Percentiles rank a stretch among this genome's conserved stretches.
These are phyloP conservation scores for Mycogona germanica DNA, from an alignment of 2,888 invertebrate species.

Conservation along the genomic window DNA sequence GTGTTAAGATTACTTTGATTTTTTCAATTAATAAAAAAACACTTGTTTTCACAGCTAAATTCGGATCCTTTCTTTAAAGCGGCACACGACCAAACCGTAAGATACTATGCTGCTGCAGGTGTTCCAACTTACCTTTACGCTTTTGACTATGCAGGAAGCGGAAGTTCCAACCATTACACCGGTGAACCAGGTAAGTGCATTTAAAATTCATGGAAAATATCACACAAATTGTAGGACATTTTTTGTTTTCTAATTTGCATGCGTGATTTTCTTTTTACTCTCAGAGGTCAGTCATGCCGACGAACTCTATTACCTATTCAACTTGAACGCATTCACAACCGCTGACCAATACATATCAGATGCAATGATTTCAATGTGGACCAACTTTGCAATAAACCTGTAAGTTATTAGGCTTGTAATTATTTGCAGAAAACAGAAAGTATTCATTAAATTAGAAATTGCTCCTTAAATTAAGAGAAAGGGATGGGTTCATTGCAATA, in stretches of 20 bases:
- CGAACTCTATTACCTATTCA: constrained; percentile 6
- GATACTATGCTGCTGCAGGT: neutral
- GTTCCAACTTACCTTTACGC: constrained; percentile 8
- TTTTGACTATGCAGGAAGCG: constrained; percentile 8
- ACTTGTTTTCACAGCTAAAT: constrained; percentile 1
- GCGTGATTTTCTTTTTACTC: too few relatives aligned
- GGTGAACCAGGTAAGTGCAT: constrained; percentile 9
- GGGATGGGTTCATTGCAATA: too few relatives aligned
- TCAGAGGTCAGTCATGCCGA: constrained; percentile 1
- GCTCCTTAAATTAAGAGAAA: too few relatives aligned
- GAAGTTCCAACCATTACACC: constrained; percentile 1
- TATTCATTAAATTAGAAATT: neutral
- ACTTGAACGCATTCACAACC: neutral
- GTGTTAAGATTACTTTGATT: too few relatives aligned
- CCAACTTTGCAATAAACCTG: neutral
- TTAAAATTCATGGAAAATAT: too few relatives aligned
- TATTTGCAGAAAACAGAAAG: neutral
- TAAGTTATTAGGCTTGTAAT: too few relatives aligned
- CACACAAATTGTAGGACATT: too few relatives aligned
- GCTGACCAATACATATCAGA: neutral
- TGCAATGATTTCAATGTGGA: constrained; percentile 1
- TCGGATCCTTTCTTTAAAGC: constrained; percentile 14
- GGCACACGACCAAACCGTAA: constrained; percentile 1
- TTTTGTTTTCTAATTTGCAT: too few relatives aligned
- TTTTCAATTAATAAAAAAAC: too few relatives aligned